Percentiles rank a stretch among this genome's conserved stretches.
These are phyloP conservation scores for Heliconius congener DNA, from an alignment of 1,140 invertebrate genomes.

Conservation along the genomic window DNA sequence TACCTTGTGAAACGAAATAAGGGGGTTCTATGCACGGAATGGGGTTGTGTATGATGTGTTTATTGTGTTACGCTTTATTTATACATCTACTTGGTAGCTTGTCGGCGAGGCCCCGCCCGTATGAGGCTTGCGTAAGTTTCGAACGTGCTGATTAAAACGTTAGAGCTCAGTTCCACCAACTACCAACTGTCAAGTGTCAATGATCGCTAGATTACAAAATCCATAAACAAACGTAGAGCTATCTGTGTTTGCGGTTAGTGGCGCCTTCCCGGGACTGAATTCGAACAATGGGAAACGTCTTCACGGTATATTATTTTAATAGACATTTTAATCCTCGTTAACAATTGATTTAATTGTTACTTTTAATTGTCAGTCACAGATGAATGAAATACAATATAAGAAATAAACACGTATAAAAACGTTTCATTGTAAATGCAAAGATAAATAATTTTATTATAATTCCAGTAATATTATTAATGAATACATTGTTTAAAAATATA, in stretches of 20 bases:
- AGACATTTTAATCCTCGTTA: neutral
- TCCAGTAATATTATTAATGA: neutral
- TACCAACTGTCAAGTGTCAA: constrained; percentile 22
- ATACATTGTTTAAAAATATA: neutral
- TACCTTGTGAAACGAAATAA: constrained; percentile 56
- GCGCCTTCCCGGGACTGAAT: constrained; percentile 4
- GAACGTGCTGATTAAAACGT: constrained; percentile 32
- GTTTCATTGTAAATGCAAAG: neutral
- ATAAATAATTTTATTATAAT: neutral
- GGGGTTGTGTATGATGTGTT: constrained; percentile 68
- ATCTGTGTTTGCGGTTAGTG: constrained; percentile 27
- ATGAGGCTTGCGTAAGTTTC: constrained; percentile 40
- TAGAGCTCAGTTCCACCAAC: constrained; percentile 28
- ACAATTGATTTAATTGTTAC: neutral
- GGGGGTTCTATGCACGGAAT: constrained; percentile 52
- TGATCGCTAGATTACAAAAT: constrained; percentile 31
- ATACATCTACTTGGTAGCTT: constrained; percentile 40
- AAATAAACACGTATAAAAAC: neutral
- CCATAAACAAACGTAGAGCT: constrained; percentile 31
- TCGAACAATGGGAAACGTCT: neutral
- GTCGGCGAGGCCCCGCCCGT: constrained; percentile 38
- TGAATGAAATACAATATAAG: neutral
- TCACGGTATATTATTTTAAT: constrained; percentile 1
- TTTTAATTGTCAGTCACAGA: neutral
- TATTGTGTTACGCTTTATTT: constrained; percentile 66